These are phyloP conservation scores for Protonibea diacanthus DNA, from an alignment of 2,797 vertebrate species.

Conservation along the genomic window DNA sequence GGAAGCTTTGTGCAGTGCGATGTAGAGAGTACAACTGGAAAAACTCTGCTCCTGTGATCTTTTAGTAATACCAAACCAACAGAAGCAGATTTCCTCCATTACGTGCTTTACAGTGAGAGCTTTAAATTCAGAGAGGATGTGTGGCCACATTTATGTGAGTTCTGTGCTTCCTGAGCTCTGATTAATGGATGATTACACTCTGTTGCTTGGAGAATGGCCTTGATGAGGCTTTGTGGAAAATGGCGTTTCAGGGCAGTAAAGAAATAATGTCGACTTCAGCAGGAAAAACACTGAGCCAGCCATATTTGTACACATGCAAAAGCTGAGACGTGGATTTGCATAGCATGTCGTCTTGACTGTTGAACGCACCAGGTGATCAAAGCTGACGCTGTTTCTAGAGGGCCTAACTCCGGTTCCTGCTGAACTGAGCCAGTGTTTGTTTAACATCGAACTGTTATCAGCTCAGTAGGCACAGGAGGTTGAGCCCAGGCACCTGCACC, in stretches of 20 bases:
- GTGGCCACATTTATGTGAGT: conserved; percentile 40
- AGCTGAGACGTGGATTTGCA: neutral
- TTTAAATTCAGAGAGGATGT: conserved; percentile 40
- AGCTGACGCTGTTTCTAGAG: conserved; percentile 72
- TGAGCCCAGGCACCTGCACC: conserved; percentile 82
- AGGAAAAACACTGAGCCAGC: conserved; percentile 7
- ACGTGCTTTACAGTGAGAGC: conserved; percentile 34
- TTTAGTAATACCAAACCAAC: conserved; percentile 77
- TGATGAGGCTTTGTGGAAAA: conserved; percentile 46
- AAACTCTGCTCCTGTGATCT: conserved; percentile 86
- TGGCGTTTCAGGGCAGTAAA: conserved; percentile 11
- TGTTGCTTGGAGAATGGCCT: conserved; percentile 37
- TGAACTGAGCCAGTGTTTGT: conserved; percentile 91
- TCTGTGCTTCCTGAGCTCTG: conserved; percentile 43
- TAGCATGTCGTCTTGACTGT: neutral
- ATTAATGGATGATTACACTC: conserved; percentile 46
- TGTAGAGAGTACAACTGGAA: conserved; percentile 79
- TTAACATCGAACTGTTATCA: conserved; percentile 89
- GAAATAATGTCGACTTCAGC: conserved; percentile 11
- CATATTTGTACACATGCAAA: neutral
- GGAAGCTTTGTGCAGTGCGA: conserved; percentile 10
- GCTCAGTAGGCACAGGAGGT: conserved; percentile 92
- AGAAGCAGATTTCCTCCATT: conserved; percentile 85
- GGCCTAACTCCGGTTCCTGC: conserved; percentile 92
- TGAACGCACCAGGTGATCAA: neutral